Conservation (phyloP, 2,888 invertebrate genomes). For the Gortyna flavago region DNA sequence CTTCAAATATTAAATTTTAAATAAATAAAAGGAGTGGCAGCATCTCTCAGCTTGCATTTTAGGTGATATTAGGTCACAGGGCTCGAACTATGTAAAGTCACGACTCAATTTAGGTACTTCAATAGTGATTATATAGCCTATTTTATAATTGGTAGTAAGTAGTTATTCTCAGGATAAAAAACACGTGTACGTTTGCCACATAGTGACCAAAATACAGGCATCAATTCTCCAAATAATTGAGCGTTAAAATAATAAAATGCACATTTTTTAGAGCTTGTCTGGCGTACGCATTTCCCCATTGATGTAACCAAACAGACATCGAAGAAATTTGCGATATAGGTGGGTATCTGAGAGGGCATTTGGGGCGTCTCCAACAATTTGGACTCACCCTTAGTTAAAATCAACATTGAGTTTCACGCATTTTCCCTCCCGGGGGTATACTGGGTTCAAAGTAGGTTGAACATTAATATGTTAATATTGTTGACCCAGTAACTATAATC, state of each 20-base stretch:
- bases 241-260: background rate
- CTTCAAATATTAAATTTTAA: background rate
- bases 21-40: background rate
- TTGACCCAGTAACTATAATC: conserved; percentile 44
- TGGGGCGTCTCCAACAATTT: background rate
- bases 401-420: conserved; percentile 27
- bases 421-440: conserved; percentile 28
- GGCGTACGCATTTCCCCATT: background rate
- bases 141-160: background rate
- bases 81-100: background rate
- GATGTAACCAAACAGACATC: background rate
- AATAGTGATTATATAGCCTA: background rate
- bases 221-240: background rate
- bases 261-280: background rate
- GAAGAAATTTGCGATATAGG: background rate
- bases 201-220: background rate
- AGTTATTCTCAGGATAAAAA: too few relatives aligned
- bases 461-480: conserved; percentile 57
- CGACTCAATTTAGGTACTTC: too few relatives aligned
- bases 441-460: conserved; percentile 28
- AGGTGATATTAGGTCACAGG: background rate
- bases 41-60: too few relatives aligned
- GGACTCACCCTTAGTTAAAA: background rate
- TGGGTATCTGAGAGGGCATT: background rate
- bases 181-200: background rate